phyloP scores from a whole-genome alignment of 2,888 invertebrate species.

The Rhopalosiphum nymphaeae region DNA sequence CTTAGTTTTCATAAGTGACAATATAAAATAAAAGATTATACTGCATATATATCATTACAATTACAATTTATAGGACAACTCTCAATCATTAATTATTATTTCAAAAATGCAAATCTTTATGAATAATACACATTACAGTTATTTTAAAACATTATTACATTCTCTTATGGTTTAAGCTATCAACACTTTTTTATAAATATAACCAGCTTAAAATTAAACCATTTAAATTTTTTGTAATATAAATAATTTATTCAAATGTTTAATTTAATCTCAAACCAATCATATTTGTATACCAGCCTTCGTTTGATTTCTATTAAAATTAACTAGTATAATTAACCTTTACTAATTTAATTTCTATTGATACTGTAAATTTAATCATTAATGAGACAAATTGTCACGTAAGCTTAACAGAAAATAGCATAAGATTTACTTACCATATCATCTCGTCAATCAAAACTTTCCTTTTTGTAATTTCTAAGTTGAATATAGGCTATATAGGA shows the following conservation, averaged over 20 bases:
- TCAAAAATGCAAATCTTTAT: conserved; percentile 6
- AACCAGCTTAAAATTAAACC: neutral
- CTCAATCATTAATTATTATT: neutral
- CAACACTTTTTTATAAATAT: neutral
- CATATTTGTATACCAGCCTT: neutral
- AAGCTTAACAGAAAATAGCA: neutral
- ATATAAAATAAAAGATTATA: neutral
- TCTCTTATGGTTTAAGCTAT: neutral
- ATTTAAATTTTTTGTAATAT: neutral
- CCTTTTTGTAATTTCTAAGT: neutral
- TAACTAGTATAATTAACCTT: neutral
- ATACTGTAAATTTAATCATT: neutral
- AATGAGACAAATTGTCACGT: neutral
- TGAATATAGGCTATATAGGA: neutral
- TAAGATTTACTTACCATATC: neutral
- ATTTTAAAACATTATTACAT: neutral
- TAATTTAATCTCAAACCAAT: neutral
- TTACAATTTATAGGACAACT: neutral
- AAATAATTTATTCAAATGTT: neutral
- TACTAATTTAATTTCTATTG: neutral
- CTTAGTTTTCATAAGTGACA: neutral
- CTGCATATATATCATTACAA: neutral
- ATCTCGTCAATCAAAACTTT: neutral
- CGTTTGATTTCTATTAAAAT: neutral
- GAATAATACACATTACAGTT: neutral